phyloP scores from a whole-genome alignment of 2,797 vertebrate species.

The Poecilia velifera region DNA sequence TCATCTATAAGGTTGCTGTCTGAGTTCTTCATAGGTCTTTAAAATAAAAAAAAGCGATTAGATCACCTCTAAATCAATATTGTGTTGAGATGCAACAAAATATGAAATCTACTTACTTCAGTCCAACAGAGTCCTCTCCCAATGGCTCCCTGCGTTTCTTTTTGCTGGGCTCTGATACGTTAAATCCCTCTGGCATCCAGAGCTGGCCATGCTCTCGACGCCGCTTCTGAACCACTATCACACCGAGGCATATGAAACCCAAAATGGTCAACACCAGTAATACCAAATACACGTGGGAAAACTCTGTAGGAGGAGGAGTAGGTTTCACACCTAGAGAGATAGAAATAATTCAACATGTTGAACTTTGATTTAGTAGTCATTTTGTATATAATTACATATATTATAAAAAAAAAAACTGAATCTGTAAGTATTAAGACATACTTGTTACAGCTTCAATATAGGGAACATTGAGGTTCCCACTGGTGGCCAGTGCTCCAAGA shows the following conservation, averaged over 20 bases:
- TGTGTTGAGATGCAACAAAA: not conserved
- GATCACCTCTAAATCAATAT: not conserved
- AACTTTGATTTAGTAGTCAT: not conserved
- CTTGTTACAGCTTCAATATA: conserved; percentile 98
- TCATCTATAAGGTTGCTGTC: conserved; percentile 97
- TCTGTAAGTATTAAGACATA: conserved; percentile 67
- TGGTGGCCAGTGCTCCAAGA: conserved; percentile 93
- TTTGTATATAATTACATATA: not conserved
- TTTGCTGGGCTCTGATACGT: conserved; percentile 91
- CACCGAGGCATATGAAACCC: conserved; percentile 87
- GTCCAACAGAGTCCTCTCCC: conserved; percentile 95
- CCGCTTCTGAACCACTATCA: conserved; percentile 93
- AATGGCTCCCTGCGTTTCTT: conserved; percentile 95
- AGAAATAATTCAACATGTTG: conserved; percentile 26
- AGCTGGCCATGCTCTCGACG: conserved; percentile 96
- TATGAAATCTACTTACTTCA: conserved; percentile 85
- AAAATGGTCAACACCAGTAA: conserved; percentile 83
- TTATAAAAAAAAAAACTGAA: not conserved
- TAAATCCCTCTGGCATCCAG: conserved; percentile 96
- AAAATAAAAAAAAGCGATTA: conserved; percentile 24
- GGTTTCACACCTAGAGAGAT: conserved; percentile 85
- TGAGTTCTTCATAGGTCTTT: conserved; percentile 88
- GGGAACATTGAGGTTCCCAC: conserved; percentile 92
- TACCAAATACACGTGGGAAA: conserved; percentile 90
- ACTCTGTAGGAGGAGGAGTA: conserved; percentile 65